Evolutionary conservation across 2,888 invertebrate species (phyloP), one percentile per base, ranked within the genome.

Genomic region (Zygothrica quintamaculata): DNA sequence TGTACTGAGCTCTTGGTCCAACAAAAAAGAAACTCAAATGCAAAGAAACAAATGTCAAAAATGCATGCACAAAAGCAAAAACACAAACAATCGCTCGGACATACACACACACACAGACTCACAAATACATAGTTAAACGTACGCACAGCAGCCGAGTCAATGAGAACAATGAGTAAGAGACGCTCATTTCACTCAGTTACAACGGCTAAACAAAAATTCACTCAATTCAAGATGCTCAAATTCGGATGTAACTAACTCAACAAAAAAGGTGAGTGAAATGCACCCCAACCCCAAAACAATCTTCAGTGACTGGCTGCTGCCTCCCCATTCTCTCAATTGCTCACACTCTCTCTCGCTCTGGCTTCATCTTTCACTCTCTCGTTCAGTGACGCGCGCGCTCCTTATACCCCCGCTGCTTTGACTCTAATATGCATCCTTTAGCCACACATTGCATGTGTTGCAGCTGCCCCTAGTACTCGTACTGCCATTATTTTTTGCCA

Each of bases 41-140:
- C 61, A 80, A 78, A 74, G 72, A 79, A 78, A 75, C 79, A 85
- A 84, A 77, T 67, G 75, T 65, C 69, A 75, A 69, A 76, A 81
- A 69, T 75, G 72, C 72, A 80, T 61, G 71, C 68, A 70, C 68
- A 74, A 69, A 61, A 73, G 50, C 65, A 68, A 52, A 60, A 73
- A 48, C 42, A 43, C 12, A 61, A 22, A 61, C 42, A 43, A 70
- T 56, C 29, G 46, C 47, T 47, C 59, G 18, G 18, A 52, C 57
- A 60, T 66, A 68, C 64, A 66, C 65, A 66, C 50, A 65, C 69
- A 59, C 57, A 46, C 55, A 59, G 55, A 46, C 55, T 37, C 53
- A 55, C 57, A 59, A 16, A 36, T 40, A 55, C 37, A 46, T 16
- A 56, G 40, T 33, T 22, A 46, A 46, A 48, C 61, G 42, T 48